Percentiles rank a stretch among this genome's conserved stretches.
Conservation (phyloP, 2,113 vertebrate genomes). For the Hemichromis elongatus region DNA sequence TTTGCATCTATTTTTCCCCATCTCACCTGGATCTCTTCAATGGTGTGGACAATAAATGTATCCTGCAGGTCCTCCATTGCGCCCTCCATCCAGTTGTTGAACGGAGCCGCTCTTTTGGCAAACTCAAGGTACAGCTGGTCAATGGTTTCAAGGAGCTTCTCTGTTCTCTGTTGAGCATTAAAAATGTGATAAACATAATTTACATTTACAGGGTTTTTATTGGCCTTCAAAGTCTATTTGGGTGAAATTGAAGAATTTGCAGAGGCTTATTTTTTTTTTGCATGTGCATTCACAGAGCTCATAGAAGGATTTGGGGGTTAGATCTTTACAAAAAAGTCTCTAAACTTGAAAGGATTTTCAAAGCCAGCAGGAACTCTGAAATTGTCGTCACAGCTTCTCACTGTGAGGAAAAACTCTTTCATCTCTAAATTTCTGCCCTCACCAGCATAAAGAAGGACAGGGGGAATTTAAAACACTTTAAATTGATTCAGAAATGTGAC, state of each 20-base stretch:
- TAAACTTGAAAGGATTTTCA: background rate
- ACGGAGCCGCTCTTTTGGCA: constrained; percentile 95
- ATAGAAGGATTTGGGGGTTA: background rate
- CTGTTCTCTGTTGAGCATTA: constrained; percentile 80
- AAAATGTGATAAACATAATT: background rate
- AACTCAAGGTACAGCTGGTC: constrained; percentile 97
- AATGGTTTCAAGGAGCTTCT: constrained; percentile 96
- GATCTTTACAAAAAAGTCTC: background rate
- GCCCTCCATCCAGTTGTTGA: constrained; percentile 99
- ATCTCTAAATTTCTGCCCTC: background rate
- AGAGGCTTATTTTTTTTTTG: background rate
- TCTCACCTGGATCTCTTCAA: constrained; percentile 94
- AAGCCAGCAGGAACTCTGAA: background rate
- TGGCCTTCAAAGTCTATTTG: background rate
- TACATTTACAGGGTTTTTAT: background rate
- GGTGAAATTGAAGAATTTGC: background rate
- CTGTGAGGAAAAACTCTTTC: background rate
- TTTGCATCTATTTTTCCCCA: background rate
- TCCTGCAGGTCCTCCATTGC: constrained; percentile 99
- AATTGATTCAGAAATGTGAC: background rate
- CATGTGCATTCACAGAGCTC: background rate
- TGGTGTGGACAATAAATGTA: constrained; percentile 97
- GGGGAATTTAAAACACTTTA: background rate
- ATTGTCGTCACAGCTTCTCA: background rate
- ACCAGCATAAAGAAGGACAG: background rate